Conservation (phyloP, 2,888 invertebrate species). For the Trichopoda pennipes region DNA sequence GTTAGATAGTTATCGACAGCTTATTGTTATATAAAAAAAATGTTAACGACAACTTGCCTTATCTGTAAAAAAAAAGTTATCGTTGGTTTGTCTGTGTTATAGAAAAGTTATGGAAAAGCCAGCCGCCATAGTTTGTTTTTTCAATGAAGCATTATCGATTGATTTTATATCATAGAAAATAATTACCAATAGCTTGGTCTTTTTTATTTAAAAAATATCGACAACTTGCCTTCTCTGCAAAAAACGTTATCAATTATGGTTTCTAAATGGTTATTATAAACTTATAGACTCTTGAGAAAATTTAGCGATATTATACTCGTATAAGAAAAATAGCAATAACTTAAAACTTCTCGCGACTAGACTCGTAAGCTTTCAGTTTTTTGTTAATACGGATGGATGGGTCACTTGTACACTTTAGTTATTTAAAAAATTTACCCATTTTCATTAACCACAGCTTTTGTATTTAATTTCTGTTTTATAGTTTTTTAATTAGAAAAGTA, state of each 20-base stretch:
- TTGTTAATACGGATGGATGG: no score
- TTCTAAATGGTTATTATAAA: neutral
- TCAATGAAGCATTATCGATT: no score
- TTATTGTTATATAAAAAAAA: neutral
- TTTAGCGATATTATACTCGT: neutral
- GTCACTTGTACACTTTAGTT: neutral
- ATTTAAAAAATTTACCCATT: neutral
- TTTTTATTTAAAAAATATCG: neutral
- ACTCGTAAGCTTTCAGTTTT: neutral
- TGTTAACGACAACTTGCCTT: neutral
- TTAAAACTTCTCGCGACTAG: no score
- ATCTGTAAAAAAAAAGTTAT: neutral
- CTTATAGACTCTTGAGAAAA: neutral
- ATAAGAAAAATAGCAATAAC: neutral
- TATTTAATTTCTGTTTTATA: neutral
- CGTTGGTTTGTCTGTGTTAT: no score
- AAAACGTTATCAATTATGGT: no score
- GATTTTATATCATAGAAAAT: no score
- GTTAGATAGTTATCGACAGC: neutral
- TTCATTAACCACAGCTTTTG: conserved; percentile 11
- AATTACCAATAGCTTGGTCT: neutral
- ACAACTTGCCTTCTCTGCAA: neutral
- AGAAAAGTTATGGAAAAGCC: no score
- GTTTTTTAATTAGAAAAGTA: neutral
- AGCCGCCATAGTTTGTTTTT: no score